phyloP scores from a whole-genome alignment of 2,113 vertebrate genomes.

The Sisor rabdophorus region DNA sequence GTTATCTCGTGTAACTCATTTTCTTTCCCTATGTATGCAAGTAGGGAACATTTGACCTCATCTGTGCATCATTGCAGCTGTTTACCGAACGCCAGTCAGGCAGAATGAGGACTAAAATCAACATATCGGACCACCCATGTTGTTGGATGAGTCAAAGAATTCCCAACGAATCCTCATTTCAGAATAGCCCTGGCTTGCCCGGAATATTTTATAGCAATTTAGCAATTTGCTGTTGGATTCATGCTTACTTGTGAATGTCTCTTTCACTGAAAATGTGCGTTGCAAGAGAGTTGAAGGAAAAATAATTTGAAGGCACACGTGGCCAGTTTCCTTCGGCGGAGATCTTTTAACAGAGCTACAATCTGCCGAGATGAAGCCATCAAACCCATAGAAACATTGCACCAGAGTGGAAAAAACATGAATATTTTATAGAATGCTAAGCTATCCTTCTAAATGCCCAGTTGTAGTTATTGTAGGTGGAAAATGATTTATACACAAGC shows the following conservation, averaged over 20 bases:
- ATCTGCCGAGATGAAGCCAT: slow-evolving; percentile 35
- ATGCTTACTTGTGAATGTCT: slow-evolving; percentile 11
- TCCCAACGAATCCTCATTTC: neutral
- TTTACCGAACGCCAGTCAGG: slow-evolving; percentile 25
- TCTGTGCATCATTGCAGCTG: slow-evolving; percentile 24
- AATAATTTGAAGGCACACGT: slow-evolving; percentile 28
- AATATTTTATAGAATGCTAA: neutral
- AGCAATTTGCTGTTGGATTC: neutral
- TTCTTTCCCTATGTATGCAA: slow-evolving; percentile 12
- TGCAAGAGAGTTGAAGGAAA: slow-evolving; percentile 1
- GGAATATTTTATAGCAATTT: neutral
- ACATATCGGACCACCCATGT: slow-evolving; percentile 38
- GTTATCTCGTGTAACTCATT: slow-evolving; percentile 8
- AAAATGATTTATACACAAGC: slow-evolving; percentile 36
- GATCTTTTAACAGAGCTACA: slow-evolving; percentile 37
- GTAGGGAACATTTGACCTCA: slow-evolving; percentile 40
- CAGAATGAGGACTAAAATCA: slow-evolving; percentile 10
- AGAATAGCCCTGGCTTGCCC: neutral
- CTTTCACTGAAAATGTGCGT: neutral
- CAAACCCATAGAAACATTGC: slow-evolving; percentile 16
- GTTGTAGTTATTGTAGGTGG: slow-evolving; percentile 8
- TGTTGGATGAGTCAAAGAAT: slow-evolving; percentile 13
- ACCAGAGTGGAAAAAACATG: slow-evolving; percentile 18
- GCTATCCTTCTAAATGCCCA: slow-evolving; percentile 5
- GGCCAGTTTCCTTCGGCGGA: slow-evolving; percentile 12